Conservation (phyloP, 2,888 invertebrate genomes). For the Conchocele bisecta region DNA sequence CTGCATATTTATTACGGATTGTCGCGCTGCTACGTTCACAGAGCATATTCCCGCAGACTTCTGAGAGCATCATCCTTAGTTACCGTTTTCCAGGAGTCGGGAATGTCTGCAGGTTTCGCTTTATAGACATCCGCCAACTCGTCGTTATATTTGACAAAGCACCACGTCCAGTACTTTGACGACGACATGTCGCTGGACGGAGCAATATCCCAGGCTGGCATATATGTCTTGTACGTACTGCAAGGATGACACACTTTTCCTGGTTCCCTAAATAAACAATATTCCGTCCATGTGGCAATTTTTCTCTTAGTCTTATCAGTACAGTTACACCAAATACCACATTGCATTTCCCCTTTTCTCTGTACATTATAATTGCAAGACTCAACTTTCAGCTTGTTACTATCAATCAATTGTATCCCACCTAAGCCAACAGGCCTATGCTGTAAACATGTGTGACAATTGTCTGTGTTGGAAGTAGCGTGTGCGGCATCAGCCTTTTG, state of each 20-base stretch:
- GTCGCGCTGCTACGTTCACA: no score
- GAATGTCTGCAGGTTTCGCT: background rate
- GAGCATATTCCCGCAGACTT: no score
- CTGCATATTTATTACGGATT: no score
- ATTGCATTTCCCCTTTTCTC: background rate
- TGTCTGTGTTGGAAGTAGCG: background rate
- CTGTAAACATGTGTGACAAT: background rate
- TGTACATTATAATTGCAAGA: background rate
- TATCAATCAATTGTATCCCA: background rate
- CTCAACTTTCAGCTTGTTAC: background rate
- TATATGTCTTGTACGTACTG: background rate
- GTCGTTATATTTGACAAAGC: background rate
- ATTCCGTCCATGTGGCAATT: no score
- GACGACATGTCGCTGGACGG: background rate
- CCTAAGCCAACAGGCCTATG: background rate
- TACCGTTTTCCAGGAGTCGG: background rate
- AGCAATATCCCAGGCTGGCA: constrained; percentile 8
- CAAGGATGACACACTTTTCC: no score
- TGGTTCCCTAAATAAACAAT: no score
- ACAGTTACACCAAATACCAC: constrained; percentile 7
- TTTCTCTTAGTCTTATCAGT: background rate
- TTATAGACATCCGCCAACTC: background rate
- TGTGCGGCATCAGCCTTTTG: background rate
- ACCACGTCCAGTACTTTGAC: background rate
- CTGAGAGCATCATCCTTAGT: background rate